Evolutionary conservation across 2,113 vertebrate species (phyloP).

Genomic region (Lepus timidus): DNA sequence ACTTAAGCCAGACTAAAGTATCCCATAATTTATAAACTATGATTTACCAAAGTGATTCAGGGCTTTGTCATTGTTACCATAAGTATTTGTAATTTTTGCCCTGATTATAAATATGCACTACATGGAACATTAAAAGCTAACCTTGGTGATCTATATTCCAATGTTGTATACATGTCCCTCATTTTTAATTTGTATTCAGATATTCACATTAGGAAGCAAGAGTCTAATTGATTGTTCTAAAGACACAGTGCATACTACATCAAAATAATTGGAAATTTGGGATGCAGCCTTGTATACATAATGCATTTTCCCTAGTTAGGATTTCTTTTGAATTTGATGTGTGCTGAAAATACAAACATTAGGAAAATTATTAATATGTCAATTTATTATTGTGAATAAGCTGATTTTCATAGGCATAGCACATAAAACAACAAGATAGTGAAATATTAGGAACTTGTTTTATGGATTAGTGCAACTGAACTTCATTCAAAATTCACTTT

Average conservation of each 20-base stretch:
- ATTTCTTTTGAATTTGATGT: constrained; percentile 55
- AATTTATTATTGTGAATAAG: constrained; percentile 5
- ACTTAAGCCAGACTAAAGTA: constrained; percentile 6
- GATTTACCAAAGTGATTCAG: neutral
- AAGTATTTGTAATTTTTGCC: constrained; percentile 37
- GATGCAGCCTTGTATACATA: constrained; percentile 52
- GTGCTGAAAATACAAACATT: constrained; percentile 49
- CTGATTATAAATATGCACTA: constrained; percentile 57
- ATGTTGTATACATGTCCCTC: constrained; percentile 30
- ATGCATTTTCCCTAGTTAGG: constrained; percentile 49
- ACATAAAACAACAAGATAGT: neutral
- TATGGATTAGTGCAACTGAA: neutral
- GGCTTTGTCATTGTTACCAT: constrained; percentile 32
- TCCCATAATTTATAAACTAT: constrained; percentile 20
- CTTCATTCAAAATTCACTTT: neutral
- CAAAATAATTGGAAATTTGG: constrained; percentile 73
- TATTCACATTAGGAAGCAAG: constrained; percentile 73
- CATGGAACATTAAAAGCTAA: neutral
- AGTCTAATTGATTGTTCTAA: constrained; percentile 76
- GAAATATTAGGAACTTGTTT: neutral
- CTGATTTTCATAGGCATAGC: neutral
- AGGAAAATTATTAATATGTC: neutral
- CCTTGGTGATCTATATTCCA: constrained; percentile 76
- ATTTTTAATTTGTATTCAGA: constrained; percentile 75
- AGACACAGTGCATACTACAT: constrained; percentile 56